A percentile compares a stretch with the other conserved stretches of the same genome.
Evolutionary conservation across 2,113 vertebrate species (phyloP).

Genomic region (Melanotaenia duboulayi): DNA sequence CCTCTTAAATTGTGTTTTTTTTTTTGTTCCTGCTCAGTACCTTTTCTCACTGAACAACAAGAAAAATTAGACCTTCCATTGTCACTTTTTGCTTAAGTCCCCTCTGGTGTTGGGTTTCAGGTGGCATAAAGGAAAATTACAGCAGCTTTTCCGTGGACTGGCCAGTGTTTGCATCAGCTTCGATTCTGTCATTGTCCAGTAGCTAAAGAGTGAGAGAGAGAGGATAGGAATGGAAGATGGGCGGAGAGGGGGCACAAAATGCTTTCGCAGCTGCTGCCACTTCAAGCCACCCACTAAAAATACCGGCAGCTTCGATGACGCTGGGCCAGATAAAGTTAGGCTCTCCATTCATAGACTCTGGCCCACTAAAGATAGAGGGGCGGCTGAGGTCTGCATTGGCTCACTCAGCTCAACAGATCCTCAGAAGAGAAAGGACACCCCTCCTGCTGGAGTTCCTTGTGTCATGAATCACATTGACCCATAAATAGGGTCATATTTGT

Average conservation of each 20-base stretch:
- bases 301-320: slow-evolving; percentile 75
- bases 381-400: slow-evolving; percentile 48
- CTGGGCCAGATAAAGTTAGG: slow-evolving; percentile 75
- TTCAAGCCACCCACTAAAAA: slow-evolving; percentile 74
- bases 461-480: slow-evolving; percentile 37
- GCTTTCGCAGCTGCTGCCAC: slow-evolving; percentile 78
- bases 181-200: slow-evolving; percentile 66
- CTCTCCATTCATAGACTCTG: slow-evolving; percentile 65
- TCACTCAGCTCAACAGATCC: slow-evolving; percentile 61
- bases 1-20: not conserved
- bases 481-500: slow-evolving; percentile 27
- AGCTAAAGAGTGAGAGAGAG: slow-evolving; percentile 48
- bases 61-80: slow-evolving; percentile 3
- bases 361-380: slow-evolving; percentile 73
- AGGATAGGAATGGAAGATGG: slow-evolving; percentile 25
- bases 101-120: slow-evolving; percentile 4
- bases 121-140: slow-evolving; percentile 47
- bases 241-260: slow-evolving; percentile 48
- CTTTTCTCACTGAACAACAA: not conserved
- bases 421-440: slow-evolving; percentile 50
- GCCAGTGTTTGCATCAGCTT: slow-evolving; percentile 29
- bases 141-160: slow-evolving; percentile 14
- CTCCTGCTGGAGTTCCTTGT: slow-evolving; percentile 35
- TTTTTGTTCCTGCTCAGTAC: not conserved
- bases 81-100: slow-evolving; percentile 9